These are phyloP conservation scores for Caenorhabditis angaria DNA, from an alignment of 2,888 invertebrate species.

Conservation along the genomic window DNA sequence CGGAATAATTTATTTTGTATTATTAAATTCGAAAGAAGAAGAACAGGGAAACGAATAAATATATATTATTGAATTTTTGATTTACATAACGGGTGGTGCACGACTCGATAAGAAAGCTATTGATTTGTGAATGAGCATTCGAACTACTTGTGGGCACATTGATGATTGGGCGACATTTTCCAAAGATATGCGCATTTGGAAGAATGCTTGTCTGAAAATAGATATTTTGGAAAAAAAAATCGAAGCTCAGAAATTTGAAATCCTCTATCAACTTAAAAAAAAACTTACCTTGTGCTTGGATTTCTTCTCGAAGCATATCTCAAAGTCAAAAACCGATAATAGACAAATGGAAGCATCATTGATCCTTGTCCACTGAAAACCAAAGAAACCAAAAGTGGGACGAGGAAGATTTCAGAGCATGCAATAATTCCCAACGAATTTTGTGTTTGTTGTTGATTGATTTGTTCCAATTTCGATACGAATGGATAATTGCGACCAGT, in stretches of 20 bases:
- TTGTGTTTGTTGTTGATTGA: constrained; percentile 55
- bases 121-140: constrained; percentile 77
- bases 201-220: constrained; percentile 79
- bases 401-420: constrained; percentile 85
- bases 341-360: constrained; percentile 90
- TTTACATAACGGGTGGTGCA: constrained; percentile 77
- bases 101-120: constrained; percentile 82
- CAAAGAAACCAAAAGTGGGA: constrained; percentile 76
- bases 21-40: background rate
- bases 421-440: constrained; percentile 81
- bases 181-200: constrained; percentile 82
- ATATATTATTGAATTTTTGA: background rate
- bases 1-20: background rate
- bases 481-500: constrained; percentile 40
- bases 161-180: constrained; percentile 80
- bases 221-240: background rate
- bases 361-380: constrained; percentile 88
- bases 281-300: constrained; percentile 86
- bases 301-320: constrained; percentile 93
- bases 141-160: constrained; percentile 79
- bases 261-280: constrained; percentile 8
- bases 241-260: background rate
- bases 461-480: constrained; percentile 32
- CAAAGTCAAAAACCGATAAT: constrained; percentile 92
- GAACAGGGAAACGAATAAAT: background rate